A percentile compares a stretch with the other conserved stretches of the same genome.
Conservation (phyloP, 2,113 vertebrate species). For the Leuciscus idus region DNA sequence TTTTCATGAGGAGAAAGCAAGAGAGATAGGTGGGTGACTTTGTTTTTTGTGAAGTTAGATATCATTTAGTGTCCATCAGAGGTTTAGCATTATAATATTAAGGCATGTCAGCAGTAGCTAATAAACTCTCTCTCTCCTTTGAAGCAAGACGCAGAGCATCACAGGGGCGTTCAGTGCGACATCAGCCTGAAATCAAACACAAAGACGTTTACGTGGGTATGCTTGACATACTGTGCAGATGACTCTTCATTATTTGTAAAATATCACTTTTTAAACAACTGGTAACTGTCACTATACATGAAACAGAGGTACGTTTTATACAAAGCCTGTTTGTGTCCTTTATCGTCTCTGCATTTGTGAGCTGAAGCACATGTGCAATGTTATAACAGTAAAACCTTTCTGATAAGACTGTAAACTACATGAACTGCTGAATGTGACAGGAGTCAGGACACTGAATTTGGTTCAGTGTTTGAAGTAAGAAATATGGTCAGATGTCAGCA, state of each 20-base stretch:
- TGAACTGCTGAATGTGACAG: not conserved
- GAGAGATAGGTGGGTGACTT: not conserved
- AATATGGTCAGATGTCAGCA: too few species aligned
- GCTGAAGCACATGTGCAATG: not conserved
- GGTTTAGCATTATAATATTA: slow-evolving; percentile 33
- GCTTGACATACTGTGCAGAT: not conserved
- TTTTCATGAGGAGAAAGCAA: not conserved
- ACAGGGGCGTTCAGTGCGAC: not conserved
- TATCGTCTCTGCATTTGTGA: too few species aligned
- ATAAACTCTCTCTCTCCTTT: slow-evolving; percentile 29
- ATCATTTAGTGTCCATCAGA: not conserved
- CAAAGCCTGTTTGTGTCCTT: not conserved
- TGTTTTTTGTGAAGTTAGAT: not conserved
- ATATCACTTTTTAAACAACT: not conserved
- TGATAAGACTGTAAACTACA: not conserved
- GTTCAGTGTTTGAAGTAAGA: not conserved
- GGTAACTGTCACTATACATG: not conserved
- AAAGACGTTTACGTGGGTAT: not conserved
- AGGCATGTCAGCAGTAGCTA: slow-evolving; percentile 5
- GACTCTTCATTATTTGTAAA: not conserved
- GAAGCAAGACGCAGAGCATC: slow-evolving; percentile 32
- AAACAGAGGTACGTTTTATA: not conserved
- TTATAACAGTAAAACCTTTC: not conserved
- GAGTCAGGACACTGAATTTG: not conserved
- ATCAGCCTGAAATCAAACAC: slow-evolving; percentile 39